phyloP scores from a whole-genome alignment of 2,113 vertebrate species.

The Colinus virginianus region DNA sequence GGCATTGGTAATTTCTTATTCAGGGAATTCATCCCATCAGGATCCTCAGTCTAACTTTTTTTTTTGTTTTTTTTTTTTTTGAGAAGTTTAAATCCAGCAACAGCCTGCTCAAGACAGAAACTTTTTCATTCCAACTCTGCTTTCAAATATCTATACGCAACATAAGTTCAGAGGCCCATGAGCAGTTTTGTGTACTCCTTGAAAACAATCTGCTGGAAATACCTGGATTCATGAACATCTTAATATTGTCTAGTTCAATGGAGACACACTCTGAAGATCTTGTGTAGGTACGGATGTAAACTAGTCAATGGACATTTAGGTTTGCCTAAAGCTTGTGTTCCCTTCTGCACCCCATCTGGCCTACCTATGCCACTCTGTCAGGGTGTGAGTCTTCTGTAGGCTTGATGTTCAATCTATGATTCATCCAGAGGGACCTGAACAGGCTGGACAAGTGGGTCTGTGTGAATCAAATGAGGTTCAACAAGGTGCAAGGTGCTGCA shows the following conservation, averaged over 20 bases:
- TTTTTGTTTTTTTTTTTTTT: background rate
- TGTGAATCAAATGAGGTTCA: too few relatives aligned
- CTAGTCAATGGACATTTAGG: background rate
- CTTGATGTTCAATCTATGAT: too few relatives aligned
- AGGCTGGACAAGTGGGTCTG: too few relatives aligned
- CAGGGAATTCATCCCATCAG: background rate
- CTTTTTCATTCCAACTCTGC: background rate
- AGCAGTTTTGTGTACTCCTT: accelerated
- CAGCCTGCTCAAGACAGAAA: background rate
- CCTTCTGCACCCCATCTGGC: background rate
- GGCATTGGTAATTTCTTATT: background rate
- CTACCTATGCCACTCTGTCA: background rate
- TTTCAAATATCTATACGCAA: background rate
- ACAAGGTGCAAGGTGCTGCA: too few relatives aligned
- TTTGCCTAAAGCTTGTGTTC: background rate
- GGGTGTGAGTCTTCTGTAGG: background rate
- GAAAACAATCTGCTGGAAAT: background rate
- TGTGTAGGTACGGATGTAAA: background rate
- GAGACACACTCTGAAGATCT: background rate
- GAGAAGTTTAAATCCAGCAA: background rate
- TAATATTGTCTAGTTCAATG: background rate
- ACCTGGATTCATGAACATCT: accelerated
- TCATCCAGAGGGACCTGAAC: too few relatives aligned
- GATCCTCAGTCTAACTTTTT: background rate
- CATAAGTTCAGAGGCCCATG: background rate